Base-by-base conservation (phyloP, 2,797 vertebrate species). In the Scarus forsteni region DNA sequence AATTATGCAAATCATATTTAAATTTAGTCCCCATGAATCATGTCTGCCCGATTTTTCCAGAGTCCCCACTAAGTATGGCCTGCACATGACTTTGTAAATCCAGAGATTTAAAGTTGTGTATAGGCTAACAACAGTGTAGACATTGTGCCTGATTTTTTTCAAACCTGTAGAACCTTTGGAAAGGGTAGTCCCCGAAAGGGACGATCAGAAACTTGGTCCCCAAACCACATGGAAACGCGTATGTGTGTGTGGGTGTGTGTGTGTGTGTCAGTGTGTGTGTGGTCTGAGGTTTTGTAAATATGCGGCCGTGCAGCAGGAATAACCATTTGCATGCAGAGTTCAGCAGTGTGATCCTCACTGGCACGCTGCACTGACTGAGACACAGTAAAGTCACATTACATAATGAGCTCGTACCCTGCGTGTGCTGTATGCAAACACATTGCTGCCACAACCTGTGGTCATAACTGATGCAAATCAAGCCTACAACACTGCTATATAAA, bases 391-490 rank as follows among this genome's bases (percentile, higher is more conserved):
- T 68, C 45, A 12, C 13, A 44, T 44, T 44, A 61, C 70, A 67
- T 62, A 69, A 77, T 38, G 52, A 73, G 58, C 35, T 5, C 39
- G 38, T 15, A 58, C 83, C 79, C 77, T 75, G 66, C 42, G 44
- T 19, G 34, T 53, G 52, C n/a, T 10, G 5, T n/a, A 70, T 66
- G 64, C 42, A 89, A 92, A 93, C 71, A 4, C 46, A 10, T 7
- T 16, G 7, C 57, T 64, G 54, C 77, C 74, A 77, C 76, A 57
- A 71, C 84, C 84, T 81, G 82, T 63, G 79, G 78, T 81, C 62
- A 60, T 35, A 51, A 44, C 60, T 14, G 60, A 92, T 90, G 90
- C 85, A 92, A 93, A 93, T 88, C 50, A 11, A 35, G 35, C 36
- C 46, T 27, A 10, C 8, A 63, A 68, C 3, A 19, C 69, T 36